Evolutionary conservation across 2,888 invertebrate species (phyloP), one percentile per base, ranked within the genome.

Genomic region (Microplitis manilae): DNA sequence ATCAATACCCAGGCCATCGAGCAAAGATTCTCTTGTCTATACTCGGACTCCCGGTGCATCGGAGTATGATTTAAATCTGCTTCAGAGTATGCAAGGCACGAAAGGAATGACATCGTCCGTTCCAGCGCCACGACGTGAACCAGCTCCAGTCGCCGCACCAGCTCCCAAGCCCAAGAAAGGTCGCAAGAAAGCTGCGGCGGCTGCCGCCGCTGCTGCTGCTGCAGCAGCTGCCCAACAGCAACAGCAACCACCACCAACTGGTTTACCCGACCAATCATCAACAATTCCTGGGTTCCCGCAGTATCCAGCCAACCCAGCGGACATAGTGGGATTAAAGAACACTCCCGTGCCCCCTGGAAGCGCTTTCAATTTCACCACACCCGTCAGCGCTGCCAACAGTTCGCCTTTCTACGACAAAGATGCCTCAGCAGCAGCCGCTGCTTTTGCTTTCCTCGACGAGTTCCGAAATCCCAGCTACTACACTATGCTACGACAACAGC

Each of bases 361-460:
- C 90, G 96, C 96, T 72, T 96, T 96, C 85, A 96, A 96, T 87
- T 96, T 96, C 86, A 95, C 95, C 17, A 92, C 95, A 4, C 91
- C 95, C 0, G 91, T 94, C 9, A 86, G 86, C 17, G 71, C 79
- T 1, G 78, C 88, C 6, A 87, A 86, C 38, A 86, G 84, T 75
- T 84, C 88, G 9, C 82, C 88, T 0, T 89, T 88, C 73, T 90
- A 89, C 76, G 89, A 90, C 75, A 89, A 89, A 64, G 90, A 90
- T 40, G 86, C 88, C 0, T 82, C 85, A 5, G 87, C 88, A 5
- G 86, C 89, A 0, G 88, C 87, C 0, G 88, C 89, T 9, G 88
- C 89, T 6, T 88, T 87, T 75, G 88, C 86, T 7, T 88, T 90
- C 75, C 83, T 89, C 17, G 90, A 90, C 72, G 90, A 90, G 68